Evolutionary conservation across 2,797 vertebrate species (phyloP).

Genomic region (Trachurus trachurus): DNA sequence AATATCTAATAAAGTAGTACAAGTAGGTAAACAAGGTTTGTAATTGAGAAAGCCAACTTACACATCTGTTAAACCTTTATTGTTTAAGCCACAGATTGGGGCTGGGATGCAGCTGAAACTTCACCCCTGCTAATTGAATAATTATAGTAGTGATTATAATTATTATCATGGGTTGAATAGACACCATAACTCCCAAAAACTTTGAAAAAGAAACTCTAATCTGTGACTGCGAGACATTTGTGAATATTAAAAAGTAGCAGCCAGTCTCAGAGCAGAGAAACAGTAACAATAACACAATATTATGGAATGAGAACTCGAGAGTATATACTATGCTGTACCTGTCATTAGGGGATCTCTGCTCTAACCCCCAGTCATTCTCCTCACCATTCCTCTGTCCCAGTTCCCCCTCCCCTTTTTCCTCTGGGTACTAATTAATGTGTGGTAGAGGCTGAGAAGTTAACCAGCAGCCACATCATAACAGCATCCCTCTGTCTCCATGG

Average conservation of each 20-base stretch:
- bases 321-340: constrained; percentile 43
- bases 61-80: neutral
- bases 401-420: constrained; percentile 65
- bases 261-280: constrained; percentile 12
- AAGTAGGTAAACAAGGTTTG: neutral
- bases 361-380: constrained; percentile 52
- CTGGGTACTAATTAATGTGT: constrained; percentile 83
- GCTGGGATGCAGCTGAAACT: neutral
- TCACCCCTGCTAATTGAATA: neutral
- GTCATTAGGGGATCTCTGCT: constrained; percentile 51
- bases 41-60: neutral
- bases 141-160: neutral
- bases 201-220: constrained; percentile 15
- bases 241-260: constrained; percentile 16
- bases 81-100: neutral
- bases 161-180: neutral
- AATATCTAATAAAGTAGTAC: neutral
- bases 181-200: neutral
- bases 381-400: constrained; percentile 46
- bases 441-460: constrained; percentile 64
- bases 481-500: constrained; percentile 56
- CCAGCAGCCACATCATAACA: constrained; percentile 48
- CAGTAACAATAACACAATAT: constrained; percentile 22
- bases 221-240: constrained; percentile 12
- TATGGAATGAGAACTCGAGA: constrained; percentile 46